Evolutionary conservation across 2,797 vertebrate species (phyloP).

Genomic region (Setipinna tenuifilis): DNA sequence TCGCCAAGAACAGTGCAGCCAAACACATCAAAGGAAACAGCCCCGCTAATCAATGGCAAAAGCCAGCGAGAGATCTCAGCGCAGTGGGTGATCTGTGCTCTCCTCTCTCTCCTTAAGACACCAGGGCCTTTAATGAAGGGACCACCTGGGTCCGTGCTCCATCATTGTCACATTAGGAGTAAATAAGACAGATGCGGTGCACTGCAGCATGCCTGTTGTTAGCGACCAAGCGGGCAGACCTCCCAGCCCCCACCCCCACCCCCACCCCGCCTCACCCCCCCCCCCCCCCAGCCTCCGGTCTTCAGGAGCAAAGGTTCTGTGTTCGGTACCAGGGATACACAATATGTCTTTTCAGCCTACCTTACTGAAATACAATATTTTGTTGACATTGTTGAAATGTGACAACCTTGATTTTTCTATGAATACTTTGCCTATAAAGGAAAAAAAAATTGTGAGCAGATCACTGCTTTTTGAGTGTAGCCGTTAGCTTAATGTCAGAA

Average conservation of each 20-base stretch:
- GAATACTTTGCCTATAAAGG: not conserved
- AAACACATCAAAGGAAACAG: not conserved
- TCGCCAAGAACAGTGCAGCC: not conserved
- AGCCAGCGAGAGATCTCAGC: not conserved
- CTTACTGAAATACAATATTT: not conserved
- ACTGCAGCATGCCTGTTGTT: constrained; percentile 56
- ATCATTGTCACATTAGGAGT: constrained; percentile 77
- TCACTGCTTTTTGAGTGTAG: constrained; percentile 40
- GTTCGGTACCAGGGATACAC: not conserved
- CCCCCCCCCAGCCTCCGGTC: not conserved
- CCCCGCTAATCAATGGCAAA: not conserved
- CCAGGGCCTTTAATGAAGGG: constrained; percentile 68
- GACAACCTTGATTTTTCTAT: not conserved
- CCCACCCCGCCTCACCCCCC: no score
- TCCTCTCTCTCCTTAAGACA: not conserved
- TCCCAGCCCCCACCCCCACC: no score
- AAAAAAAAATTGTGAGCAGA: constrained; percentile 27
- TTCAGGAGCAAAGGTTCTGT: not conserved
- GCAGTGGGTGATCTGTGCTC: not conserved
- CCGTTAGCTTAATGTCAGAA: constrained; percentile 27
- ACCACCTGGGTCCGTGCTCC: constrained; percentile 64
- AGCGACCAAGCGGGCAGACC: constrained; percentile 43
- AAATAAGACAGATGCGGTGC: constrained; percentile 72
- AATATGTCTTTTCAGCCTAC: not conserved
- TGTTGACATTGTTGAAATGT: not conserved